Evolutionary conservation across 2,113 vertebrate genomes (phyloP), one percentile per base, ranked within the genome.

Genomic region (Pseudopodoces humilis): DNA sequence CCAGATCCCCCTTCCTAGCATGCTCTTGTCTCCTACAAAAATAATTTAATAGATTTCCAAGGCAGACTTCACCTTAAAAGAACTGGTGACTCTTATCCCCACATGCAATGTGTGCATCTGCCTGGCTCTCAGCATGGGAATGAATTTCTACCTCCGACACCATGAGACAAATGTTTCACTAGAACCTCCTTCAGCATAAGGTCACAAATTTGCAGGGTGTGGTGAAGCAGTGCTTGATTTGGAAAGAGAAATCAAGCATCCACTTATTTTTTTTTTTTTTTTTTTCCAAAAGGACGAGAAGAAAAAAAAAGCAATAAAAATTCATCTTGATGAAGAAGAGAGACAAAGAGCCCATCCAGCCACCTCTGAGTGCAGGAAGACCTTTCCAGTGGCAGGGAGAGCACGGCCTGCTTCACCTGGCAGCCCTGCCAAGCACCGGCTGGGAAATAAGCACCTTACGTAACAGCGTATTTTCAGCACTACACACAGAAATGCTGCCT

Each of bases 391-490:
- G 60, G 77, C 69, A 75, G 86, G 69, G 41, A 69, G 63, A 56
- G 70, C 71, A 56, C 2, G 6, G 63, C 70, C 94, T 27, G 15
- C n/a, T 35, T 52, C 89, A 95, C 89, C 95, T 94, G 92, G 88
- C 44, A 86, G 80, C 55, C 75, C 59, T 43, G 56, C 93, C 86
- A 15, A 58, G 91, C 23, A 1, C 49, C 7, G 65, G 52, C 56
- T 72, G 78, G 65, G 39, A 68, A 94, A 87, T 84, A 79, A 95
- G 93, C 91, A 31, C 93, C 79, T 95, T 95, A 96, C 68, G 31
- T 92, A 96, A 96, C 13, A 2, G 53, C 5, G 14, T 77, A 77
- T 95, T 95, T 83, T 65, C 83, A 94, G 91, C 94, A 18, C 91
- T 56, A 83, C 86, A 81, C n/a, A 88, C 77, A 86, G 25, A 86